Percentiles rank a stretch among this genome's conserved stretches.
Evolutionary conservation across 1,140 invertebrate genomes (phyloP).

Genomic region (Caenorhabditis inopinata): DNA sequence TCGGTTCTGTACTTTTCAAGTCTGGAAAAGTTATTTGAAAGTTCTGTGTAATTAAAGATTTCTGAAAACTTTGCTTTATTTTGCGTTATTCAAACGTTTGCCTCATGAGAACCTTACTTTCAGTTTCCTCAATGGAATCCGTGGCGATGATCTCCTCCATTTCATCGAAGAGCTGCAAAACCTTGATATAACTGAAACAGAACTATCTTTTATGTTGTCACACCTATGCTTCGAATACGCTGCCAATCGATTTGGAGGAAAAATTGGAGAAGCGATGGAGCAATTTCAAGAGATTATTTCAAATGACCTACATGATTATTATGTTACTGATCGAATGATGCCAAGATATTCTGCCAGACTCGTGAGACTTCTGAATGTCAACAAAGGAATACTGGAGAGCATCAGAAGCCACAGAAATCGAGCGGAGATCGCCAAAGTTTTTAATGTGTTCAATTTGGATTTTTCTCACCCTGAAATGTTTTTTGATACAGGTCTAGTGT

Average conservation of each 20-base stretch:
- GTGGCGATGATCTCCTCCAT: background rate
- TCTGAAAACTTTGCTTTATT: no score
- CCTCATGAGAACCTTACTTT: no score
- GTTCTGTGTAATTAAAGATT: no score
- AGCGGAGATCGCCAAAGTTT: background rate
- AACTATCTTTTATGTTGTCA: background rate
- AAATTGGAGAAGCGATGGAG: background rate
- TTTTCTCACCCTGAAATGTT: constrained; percentile 20
- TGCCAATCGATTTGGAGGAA: background rate
- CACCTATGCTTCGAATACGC: background rate
- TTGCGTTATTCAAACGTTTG: no score
- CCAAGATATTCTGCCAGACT: background rate
- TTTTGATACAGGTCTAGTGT: background rate
- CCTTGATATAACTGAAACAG: background rate
- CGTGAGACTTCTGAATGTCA: background rate
- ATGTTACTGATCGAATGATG: background rate
- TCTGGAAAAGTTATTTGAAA: no score
- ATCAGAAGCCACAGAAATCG: background rate
- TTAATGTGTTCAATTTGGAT: background rate
- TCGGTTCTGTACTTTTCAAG: no score
- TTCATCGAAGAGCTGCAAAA: background rate
- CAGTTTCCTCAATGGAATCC: background rate
- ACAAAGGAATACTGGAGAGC: background rate
- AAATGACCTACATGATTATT: background rate
- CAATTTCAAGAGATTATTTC: background rate